phyloP scores from a whole-genome alignment of 2,113 vertebrate species.

The Callionymus lyra region DNA sequence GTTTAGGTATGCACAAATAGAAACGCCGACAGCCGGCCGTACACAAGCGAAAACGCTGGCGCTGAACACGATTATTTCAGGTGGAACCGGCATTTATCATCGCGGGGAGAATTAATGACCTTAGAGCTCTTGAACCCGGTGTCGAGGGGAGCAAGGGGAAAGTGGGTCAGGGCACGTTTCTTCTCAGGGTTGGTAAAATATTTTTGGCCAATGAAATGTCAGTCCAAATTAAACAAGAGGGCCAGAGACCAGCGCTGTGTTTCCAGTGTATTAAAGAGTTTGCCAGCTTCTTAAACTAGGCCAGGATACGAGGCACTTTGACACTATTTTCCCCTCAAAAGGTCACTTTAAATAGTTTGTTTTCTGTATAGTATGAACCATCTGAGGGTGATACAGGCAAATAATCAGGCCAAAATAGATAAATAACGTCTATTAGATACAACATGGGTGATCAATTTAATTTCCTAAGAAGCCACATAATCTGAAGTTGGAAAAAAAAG shows the following conservation, averaged over 20 bases:
- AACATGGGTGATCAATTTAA: no score
- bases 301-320: constrained; percentile 34
- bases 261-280: constrained; percentile 31
- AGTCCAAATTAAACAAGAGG: constrained; percentile 43
- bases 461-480: no score
- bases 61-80: no score
- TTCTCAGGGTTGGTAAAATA: constrained; percentile 36
- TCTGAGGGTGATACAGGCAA: no score
- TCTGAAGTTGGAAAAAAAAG: no score
- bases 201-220: constrained; percentile 45
- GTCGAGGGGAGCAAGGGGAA: constrained; percentile 20
- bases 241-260: constrained; percentile 37
- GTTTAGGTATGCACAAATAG: constrained; percentile 21
- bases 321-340: no score
- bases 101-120: constrained; percentile 7
- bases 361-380: no score
- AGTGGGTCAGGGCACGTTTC: constrained; percentile 52
- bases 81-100: constrained; percentile 3
- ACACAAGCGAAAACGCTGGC: constrained; percentile 4
- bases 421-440: no score
- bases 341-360: no score
- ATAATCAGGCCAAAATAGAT: no score
- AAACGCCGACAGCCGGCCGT: constrained; percentile 11
- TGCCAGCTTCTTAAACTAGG: constrained; percentile 43
- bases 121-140: constrained; percentile 21